phyloP scores from a whole-genome alignment of 2,888 invertebrate genomes.

The Pseudolycoriella hygida region DNA sequence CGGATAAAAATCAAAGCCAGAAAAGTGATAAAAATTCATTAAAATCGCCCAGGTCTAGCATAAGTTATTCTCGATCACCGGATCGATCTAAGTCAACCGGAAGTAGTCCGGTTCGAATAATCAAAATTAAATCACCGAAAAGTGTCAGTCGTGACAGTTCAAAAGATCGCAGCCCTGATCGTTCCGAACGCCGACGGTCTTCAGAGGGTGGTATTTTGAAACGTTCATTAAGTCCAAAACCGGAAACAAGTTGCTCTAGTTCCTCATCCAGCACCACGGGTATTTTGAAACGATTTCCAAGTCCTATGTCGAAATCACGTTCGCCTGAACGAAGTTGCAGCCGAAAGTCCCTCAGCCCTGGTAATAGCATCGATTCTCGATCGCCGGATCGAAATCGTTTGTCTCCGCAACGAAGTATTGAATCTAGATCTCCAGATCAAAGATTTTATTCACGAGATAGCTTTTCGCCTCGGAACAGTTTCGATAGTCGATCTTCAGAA shows the following conservation, averaged over 20 bases:
- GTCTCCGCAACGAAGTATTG: conserved; percentile 23
- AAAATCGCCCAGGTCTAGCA: conserved; percentile 35
- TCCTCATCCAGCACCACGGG: conserved; percentile 7
- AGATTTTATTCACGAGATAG: not conserved
- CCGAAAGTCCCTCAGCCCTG: conserved; percentile 20
- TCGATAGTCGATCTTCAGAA: not conserved
- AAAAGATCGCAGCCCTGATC: conserved; percentile 22
- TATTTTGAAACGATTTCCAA: conserved; percentile 23
- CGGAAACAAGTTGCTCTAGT: not conserved
- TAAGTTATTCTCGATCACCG: conserved; percentile 36
- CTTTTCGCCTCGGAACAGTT: too few species aligned
- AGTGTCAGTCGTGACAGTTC: conserved; percentile 26
- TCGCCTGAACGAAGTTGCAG: conserved; percentile 25
- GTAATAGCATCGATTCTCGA: conserved; percentile 22
- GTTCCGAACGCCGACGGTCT: conserved; percentile 24
- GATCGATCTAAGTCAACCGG: conserved; percentile 28
- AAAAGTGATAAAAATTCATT: conserved; percentile 14
- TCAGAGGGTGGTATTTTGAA: conserved; percentile 27
- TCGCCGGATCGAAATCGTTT: conserved; percentile 16
- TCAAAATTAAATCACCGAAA: conserved; percentile 33
- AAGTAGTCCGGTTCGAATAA: conserved; percentile 27
- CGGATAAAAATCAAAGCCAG: not conserved
- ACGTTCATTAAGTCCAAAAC: conserved; percentile 18
- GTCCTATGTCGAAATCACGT: conserved; percentile 23
- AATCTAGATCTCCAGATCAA: conserved; percentile 26